Evolutionary conservation across 1,140 invertebrate genomes (phyloP), one percentile per base, ranked within the genome.

Genomic region (Polypedilum vanderplanki): DNA sequence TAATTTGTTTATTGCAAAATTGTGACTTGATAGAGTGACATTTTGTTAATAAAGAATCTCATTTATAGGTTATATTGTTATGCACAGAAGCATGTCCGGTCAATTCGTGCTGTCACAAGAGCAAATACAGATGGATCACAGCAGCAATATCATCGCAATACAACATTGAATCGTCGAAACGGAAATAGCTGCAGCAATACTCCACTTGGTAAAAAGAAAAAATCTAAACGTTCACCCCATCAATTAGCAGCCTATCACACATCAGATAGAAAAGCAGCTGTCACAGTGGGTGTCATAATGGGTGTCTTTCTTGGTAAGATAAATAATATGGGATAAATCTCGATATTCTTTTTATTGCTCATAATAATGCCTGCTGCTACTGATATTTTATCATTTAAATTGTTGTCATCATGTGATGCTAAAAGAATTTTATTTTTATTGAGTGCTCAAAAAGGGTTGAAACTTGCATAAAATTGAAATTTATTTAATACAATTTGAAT

Each of bases 231-330:
- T 75, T 87, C 87, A 1, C 83, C 90, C 79, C 88, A 89, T 41
- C 88, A 90, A 79, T 92, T 90, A 20, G 91, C 90, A n/a, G 89
- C 91, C 8, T 94, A 94, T 82, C 91, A 95, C 82, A 92, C 65
- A 10, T 70, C 65, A 20, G 95, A 97, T 80, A 94, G 96, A 82
- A 97, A 98, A 81, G 95, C 95, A 0, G 95, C 95, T 41, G 90
- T 96, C 75, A 97, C 94, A 0, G 91, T 97, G 1, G 95, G 94
- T 73, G 91, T 96, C 75, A 96, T 97, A 75, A 95, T 96, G 93
- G 94, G 94, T 1, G 91, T 92, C 1, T 96, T 97, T 83, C 81
- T 87, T 0, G 65, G 65, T 70, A 20, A 70, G 65, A 57, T 12
- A 20, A 12, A 70, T 70, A 17, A 57, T 8, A 57, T 57, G 46